These are phyloP conservation scores for Lepeophtheirus nordmannii DNA, from an alignment of 2,888 invertebrate species.

Conservation along the genomic window DNA sequence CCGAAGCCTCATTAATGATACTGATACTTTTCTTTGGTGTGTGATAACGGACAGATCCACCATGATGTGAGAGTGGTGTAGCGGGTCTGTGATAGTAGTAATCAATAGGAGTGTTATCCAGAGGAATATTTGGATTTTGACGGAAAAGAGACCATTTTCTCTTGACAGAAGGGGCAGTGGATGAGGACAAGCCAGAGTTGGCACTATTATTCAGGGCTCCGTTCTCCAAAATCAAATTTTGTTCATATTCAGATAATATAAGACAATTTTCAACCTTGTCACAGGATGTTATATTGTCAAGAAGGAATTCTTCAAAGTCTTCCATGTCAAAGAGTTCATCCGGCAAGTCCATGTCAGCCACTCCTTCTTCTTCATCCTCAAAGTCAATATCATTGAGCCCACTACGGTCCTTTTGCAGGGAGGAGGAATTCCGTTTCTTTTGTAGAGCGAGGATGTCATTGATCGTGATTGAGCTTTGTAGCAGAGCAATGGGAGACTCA, in stretches of 20 bases:
- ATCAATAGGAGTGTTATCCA: not conserved
- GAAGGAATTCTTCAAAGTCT: slow-evolving; percentile 30
- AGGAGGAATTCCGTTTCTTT: not conserved
- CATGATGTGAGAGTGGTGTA: not conserved
- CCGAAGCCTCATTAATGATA: slow-evolving; percentile 17
- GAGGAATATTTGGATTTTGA: not conserved
- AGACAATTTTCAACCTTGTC: slow-evolving; percentile 71
- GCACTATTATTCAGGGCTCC: slow-evolving; percentile 38
- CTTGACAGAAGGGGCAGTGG: not conserved
- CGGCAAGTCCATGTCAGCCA: slow-evolving; percentile 63
- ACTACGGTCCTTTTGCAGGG: slow-evolving; percentile 40
- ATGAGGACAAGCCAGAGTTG: not conserved
- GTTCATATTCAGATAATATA: slow-evolving; percentile 70
- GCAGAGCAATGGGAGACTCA: slow-evolving; percentile 25
- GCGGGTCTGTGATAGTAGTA: slow-evolving; percentile 1
- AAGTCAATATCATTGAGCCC: slow-evolving; percentile 51
- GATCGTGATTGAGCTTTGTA: slow-evolving; percentile 18
- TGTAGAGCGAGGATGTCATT: not conserved
- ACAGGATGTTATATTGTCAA: slow-evolving; percentile 67
- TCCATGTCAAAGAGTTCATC: slow-evolving; percentile 41
- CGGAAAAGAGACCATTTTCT: slow-evolving; percentile 21
- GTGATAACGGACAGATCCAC: slow-evolving; percentile 4
- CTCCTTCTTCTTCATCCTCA: slow-evolving; percentile 48
- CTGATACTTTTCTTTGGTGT: slow-evolving; percentile 11
- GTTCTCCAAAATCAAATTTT: slow-evolving; percentile 62